These are phyloP conservation scores for Salticus scenicus DNA, from an alignment of 2,888 invertebrate species.

Conservation along the genomic window DNA sequence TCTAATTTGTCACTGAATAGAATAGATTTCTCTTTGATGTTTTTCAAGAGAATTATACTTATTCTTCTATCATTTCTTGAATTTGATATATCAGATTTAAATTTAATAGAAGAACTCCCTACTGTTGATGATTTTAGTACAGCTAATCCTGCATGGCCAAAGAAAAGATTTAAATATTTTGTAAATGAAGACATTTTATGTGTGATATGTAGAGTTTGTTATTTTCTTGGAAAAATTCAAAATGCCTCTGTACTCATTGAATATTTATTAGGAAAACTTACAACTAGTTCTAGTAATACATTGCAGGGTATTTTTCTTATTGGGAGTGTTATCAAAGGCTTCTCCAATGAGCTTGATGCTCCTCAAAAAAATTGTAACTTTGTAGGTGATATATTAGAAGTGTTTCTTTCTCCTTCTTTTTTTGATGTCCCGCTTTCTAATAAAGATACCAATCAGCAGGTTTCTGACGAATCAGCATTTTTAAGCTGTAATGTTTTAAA, in stretches of 20 bases:
- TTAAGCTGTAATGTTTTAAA: not conserved
- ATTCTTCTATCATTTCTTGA: slow-evolving; percentile 40
- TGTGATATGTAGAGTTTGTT: slow-evolving; percentile 26
- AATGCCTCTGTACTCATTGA: slow-evolving; percentile 33
- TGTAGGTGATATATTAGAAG: slow-evolving; percentile 34
- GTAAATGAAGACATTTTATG: slow-evolving; percentile 35
- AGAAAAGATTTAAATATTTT: slow-evolving; percentile 43
- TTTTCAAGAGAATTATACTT: slow-evolving; percentile 38
- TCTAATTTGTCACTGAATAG: slow-evolving; percentile 21
- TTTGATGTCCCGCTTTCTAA: slow-evolving; percentile 7
- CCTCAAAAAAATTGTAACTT: not conserved
- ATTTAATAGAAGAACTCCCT: slow-evolving; percentile 40
- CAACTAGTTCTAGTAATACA: slow-evolving; percentile 5
- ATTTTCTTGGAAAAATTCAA: slow-evolving; percentile 17
- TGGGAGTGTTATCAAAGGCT: slow-evolving; percentile 35
- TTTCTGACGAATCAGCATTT: not conserved
- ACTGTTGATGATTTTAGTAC: not conserved
- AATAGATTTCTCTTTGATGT: slow-evolving; percentile 5
- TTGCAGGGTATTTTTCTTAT: slow-evolving; percentile 52
- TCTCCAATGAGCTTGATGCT: not conserved
- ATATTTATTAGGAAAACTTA: slow-evolving; percentile 38
- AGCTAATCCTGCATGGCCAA: slow-evolving; percentile 20
- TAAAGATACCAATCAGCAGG: not conserved
- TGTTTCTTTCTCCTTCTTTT: slow-evolving; percentile 21
- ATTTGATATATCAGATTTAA: slow-evolving; percentile 26